Conservation (phyloP, 2,797 vertebrate species). For the Gorsachius magnificus region DNA sequence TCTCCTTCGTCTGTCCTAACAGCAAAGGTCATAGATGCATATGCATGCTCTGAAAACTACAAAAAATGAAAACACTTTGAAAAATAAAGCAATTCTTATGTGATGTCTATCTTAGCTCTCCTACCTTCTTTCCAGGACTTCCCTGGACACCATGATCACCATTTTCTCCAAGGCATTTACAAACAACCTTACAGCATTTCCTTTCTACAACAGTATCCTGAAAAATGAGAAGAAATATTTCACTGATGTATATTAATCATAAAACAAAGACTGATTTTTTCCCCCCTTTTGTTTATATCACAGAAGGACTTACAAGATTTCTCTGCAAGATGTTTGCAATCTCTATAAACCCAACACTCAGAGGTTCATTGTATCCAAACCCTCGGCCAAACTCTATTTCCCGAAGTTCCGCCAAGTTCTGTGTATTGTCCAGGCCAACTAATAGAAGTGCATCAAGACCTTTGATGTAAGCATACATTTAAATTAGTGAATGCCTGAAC, state of each 20-base stretch:
- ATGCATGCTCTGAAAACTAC: neutral
- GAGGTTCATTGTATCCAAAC: conserved; percentile 79
- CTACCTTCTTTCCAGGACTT: conserved; percentile 80
- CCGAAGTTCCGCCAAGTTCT: conserved; percentile 76
- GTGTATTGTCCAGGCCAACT: conserved; percentile 81
- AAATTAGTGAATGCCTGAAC: neutral
- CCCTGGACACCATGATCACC: conserved; percentile 79
- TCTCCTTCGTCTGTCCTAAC: neutral
- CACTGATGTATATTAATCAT: neutral
- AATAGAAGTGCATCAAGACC: conserved; percentile 83
- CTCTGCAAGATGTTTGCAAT: conserved; percentile 78
- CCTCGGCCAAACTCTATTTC: conserved; percentile 91
- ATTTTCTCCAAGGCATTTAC: conserved; percentile 84
- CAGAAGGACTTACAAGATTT: conserved; percentile 83
- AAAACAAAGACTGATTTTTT: neutral
- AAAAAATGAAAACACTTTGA: neutral
- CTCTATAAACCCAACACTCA: conserved; percentile 79
- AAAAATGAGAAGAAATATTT: neutral
- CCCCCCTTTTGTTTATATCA: neutral
- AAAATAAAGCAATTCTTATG: neutral
- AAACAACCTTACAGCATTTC: conserved; percentile 82
- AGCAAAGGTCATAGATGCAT: neutral
- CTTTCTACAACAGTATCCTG: conserved; percentile 82
- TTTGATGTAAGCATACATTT: conserved; percentile 39
- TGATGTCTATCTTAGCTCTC: neutral